phyloP scores from a whole-genome alignment of 2,797 vertebrate genomes.

The Nyctalus aviator region DNA sequence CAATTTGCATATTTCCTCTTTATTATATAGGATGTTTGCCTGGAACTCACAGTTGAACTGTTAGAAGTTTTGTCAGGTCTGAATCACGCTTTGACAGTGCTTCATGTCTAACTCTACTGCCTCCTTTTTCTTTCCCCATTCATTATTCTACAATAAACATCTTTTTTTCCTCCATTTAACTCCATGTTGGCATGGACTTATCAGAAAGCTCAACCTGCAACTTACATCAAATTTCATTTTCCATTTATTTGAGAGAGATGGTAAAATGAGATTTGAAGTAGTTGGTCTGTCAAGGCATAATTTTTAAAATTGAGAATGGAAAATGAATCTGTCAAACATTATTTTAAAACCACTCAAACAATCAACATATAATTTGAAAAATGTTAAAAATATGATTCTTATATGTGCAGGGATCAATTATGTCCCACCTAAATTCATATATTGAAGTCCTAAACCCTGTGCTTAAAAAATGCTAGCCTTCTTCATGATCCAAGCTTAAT shows the following conservation, averaged over 20 bases:
- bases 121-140: not conserved
- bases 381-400: not conserved
- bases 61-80: constrained; percentile 22
- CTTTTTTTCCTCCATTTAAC: constrained; percentile 53
- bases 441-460: not conserved
- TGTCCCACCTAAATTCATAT: not conserved
- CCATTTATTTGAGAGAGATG: not conserved
- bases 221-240: constrained; percentile 27
- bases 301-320: not conserved
- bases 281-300: not conserved
- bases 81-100: constrained; percentile 41
- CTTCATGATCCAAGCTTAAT: not conserved
- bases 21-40: not conserved
- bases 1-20: too few species aligned
- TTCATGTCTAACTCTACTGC: not conserved
- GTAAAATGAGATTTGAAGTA: constrained; percentile 2
- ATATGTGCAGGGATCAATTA: not conserved
- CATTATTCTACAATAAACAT: constrained; percentile 24
- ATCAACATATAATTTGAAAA: not conserved
- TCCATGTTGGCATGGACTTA: not conserved
- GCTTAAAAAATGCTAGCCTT: not conserved
- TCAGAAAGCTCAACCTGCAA: constrained; percentile 2
- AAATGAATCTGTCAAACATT: not conserved
- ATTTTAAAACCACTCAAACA: not conserved
- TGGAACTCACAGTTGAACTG: not conserved